Percentiles rank a stretch among this genome's conserved stretches.
Conservation (phyloP, 2,888 invertebrate species). For the Graphium colonna region DNA sequence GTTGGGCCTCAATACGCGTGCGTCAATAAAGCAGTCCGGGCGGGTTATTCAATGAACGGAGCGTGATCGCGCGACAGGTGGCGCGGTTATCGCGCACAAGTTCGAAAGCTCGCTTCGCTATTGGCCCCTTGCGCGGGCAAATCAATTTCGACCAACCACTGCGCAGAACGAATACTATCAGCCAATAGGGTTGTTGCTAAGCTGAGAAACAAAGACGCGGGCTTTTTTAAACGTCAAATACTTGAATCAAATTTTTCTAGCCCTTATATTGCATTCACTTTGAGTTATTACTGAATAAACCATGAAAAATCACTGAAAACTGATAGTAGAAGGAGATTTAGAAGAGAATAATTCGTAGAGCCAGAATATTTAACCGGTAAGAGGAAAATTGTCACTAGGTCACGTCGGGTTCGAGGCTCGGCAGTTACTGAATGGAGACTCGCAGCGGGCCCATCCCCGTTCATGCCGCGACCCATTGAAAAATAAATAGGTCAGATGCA, state of each 20-base stretch:
- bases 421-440: slow-evolving; percentile 72
- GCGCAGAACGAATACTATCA: slow-evolving; percentile 32
- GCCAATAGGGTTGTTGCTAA: slow-evolving; percentile 48
- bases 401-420: slow-evolving; percentile 65
- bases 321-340: neutral
- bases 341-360: neutral
- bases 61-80: slow-evolving; percentile 68
- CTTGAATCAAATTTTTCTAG: neutral
- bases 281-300: neutral
- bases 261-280: slow-evolving; percentile 30
- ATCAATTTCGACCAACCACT: slow-evolving; percentile 52
- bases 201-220: slow-evolving; percentile 42
- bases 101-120: slow-evolving; percentile 35
- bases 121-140: slow-evolving; percentile 42
- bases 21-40: slow-evolving; percentile 72
- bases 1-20: slow-evolving; percentile 78
- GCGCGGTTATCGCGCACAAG: slow-evolving; percentile 62
- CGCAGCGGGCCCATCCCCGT: slow-evolving; percentile 68
- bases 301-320: neutral
- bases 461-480: slow-evolving; percentile 75
- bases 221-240: slow-evolving; percentile 42
- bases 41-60: slow-evolving; percentile 73
- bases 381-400: slow-evolving; percentile 45
- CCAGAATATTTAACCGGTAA: slow-evolving; percentile 6
- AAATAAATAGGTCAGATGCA: slow-evolving; percentile 79